Conservation (phyloP, 1,140 invertebrate genomes). For the Aphelenchoides avenae region DNA sequence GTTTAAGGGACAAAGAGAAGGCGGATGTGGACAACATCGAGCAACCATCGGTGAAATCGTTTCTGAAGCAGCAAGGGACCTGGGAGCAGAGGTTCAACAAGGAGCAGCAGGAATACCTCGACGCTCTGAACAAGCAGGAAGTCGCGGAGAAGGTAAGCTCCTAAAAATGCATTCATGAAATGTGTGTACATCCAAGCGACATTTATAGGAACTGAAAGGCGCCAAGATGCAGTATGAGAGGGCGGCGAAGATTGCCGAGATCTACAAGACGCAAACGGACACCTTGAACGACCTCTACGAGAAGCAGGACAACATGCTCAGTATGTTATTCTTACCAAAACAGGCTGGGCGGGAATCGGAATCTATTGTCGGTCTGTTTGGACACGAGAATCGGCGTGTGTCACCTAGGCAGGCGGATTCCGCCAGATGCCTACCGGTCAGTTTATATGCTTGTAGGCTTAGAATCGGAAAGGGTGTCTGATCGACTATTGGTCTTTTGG, state of each 20-base stretch:
- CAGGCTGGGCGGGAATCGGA: neutral
- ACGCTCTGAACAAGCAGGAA: slow-evolving; percentile 63
- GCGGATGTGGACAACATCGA: slow-evolving; percentile 61
- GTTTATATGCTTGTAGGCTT: no score
- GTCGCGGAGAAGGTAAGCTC: slow-evolving; percentile 51
- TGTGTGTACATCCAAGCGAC: neutral
- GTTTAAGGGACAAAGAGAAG: slow-evolving; percentile 60
- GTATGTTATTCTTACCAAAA: slow-evolving; percentile 57
- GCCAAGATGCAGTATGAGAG: slow-evolving; percentile 50
- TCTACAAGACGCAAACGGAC: slow-evolving; percentile 60
- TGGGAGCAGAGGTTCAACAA: slow-evolving; percentile 59
- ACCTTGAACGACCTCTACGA: slow-evolving; percentile 64
- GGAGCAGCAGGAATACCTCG: slow-evolving; percentile 64
- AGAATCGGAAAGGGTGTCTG: no score
- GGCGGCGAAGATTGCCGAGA: slow-evolving; percentile 52
- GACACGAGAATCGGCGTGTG: no score
- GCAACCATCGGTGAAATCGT: slow-evolving; percentile 58
- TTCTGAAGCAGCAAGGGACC: slow-evolving; percentile 59
- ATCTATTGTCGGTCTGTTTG: no score
- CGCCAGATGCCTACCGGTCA: slow-evolving; percentile 11
- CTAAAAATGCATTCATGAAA: no score
- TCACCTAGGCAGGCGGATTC: no score
- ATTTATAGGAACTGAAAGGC: slow-evolving; percentile 55
- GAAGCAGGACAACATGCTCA: slow-evolving; percentile 64
- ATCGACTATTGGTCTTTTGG: no score